phyloP scores from a whole-genome alignment of 2,888 invertebrate species.

The Lasius platythorax region DNA sequence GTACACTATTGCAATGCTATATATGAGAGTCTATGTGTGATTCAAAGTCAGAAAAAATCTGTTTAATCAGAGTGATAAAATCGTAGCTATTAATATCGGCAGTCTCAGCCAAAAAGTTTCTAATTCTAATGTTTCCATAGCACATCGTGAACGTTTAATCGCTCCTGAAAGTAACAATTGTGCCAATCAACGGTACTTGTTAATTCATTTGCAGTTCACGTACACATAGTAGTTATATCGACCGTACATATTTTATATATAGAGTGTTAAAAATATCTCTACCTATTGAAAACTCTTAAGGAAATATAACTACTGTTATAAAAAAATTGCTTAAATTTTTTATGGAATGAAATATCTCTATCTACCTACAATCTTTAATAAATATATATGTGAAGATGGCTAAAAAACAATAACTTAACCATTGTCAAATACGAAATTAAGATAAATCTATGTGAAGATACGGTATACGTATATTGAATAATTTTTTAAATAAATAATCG shows the following conservation, averaged over 20 bases:
- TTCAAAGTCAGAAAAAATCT: slow-evolving; percentile 4
- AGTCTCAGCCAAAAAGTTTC: slow-evolving; percentile 6
- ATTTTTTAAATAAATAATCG: background rate
- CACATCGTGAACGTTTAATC: background rate
- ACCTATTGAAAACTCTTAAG: background rate
- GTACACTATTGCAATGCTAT: slow-evolving; percentile 10
- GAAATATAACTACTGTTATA: background rate
- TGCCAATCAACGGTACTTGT: background rate
- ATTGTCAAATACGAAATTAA: background rate
- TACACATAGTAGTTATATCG: background rate
- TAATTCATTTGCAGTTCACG: slow-evolving; percentile 6
- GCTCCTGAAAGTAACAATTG: background rate
- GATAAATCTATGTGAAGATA: background rate
- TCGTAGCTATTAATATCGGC: background rate
- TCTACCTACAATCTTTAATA: slow-evolving; percentile 21
- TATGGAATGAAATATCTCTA: background rate
- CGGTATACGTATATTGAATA: background rate
- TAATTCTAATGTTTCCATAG: background rate
- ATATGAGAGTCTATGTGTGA: slow-evolving; percentile 15
- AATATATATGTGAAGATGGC: slow-evolving; percentile 19
- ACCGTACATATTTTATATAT: background rate
- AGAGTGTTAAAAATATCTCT: background rate
- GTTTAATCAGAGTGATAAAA: slow-evolving; percentile 5
- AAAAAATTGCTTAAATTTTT: background rate
- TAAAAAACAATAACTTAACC: slow-evolving; percentile 5